Conservation (phyloP, 1,140 invertebrate species). For the Drosophila mauritiana region DNA sequence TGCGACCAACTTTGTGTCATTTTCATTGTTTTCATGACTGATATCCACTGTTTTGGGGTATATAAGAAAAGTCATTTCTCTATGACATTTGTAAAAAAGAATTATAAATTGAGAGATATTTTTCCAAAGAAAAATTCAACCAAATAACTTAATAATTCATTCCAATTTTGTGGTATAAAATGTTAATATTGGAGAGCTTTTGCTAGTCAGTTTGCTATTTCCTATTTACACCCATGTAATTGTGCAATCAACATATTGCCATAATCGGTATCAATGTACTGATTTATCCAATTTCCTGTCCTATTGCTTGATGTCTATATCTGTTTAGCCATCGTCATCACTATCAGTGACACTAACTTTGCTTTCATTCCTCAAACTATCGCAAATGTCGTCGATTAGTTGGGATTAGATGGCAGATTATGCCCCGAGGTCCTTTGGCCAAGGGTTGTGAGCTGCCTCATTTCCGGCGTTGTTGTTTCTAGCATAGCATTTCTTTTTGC, state of each 20-base stretch:
- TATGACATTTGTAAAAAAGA: background rate
- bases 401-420: conserved; percentile 80
- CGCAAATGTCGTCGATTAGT: conserved; percentile 80
- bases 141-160: too few species aligned
- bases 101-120: background rate
- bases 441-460: conserved; percentile 45
- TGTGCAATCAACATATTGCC: conserved; percentile 8
- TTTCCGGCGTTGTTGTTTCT: conserved; percentile 54
- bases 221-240: background rate
- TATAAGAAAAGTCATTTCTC: background rate
- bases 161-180: too few species aligned
- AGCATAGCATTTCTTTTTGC: conserved; percentile 5
- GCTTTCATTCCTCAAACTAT: conserved; percentile 74
- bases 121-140: too few species aligned
- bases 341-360: conserved; percentile 66
- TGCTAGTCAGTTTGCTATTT: background rate
- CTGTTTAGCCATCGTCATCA: conserved; percentile 72
- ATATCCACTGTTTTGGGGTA: background rate
- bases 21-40: conserved; percentile 53
- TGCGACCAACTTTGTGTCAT: conserved; percentile 51
- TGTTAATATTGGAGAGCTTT: too few species aligned
- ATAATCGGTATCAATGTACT: conserved; percentile 22
- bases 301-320: conserved; percentile 42
- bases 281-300: background rate
- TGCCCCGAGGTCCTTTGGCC: conserved; percentile 42